phyloP scores from a whole-genome alignment of 2,888 invertebrate genomes.

The Euspilapteryx auroguttella region DNA sequence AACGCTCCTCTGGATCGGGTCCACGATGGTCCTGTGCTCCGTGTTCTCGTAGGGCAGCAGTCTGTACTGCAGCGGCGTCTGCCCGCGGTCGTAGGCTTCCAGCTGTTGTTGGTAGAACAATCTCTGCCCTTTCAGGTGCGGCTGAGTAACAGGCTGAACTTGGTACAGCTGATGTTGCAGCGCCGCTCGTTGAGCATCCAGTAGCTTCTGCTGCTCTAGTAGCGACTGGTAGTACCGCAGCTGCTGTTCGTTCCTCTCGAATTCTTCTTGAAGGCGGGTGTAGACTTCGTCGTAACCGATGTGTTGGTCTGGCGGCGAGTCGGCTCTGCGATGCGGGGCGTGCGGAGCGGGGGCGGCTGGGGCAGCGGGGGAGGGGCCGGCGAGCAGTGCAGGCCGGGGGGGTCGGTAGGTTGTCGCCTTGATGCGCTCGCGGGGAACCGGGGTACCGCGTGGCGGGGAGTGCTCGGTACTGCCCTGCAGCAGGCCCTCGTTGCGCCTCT shows the following conservation, averaged over 20 bases:
- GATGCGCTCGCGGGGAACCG: constrained; percentile 16
- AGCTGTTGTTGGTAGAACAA: constrained; percentile 15
- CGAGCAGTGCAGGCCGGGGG: constrained; percentile 21
- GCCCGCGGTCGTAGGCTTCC: constrained; percentile 16
- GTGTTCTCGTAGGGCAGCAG: constrained; percentile 16
- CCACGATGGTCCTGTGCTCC: constrained; percentile 7
- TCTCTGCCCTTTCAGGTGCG: constrained; percentile 4
- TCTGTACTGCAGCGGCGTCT: constrained; percentile 17
- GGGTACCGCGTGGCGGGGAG: constrained; percentile 15
- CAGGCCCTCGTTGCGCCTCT: constrained; percentile 53
- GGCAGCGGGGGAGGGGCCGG: constrained; percentile 17
- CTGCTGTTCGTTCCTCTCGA: constrained; percentile 9
- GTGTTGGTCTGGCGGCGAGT: constrained; percentile 20
- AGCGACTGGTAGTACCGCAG: constrained; percentile 10
- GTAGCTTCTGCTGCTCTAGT: constrained; percentile 9
- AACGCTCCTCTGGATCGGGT: constrained; percentile 18
- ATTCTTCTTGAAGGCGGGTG: constrained; percentile 11
- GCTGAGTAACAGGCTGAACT: constrained; percentile 4
- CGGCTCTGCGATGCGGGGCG: constrained; percentile 30
- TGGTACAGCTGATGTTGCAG: constrained; percentile 9
- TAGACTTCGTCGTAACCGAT: constrained; percentile 11
- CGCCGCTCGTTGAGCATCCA: constrained; percentile 3
- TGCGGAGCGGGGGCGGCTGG: constrained; percentile 18
- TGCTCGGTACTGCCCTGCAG: constrained; percentile 13
- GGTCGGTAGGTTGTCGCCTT: constrained; percentile 46